These are phyloP conservation scores for Choloepus hoffmanni DNA, from an alignment of 2,113 vertebrate species.

Conservation along the genomic window DNA sequence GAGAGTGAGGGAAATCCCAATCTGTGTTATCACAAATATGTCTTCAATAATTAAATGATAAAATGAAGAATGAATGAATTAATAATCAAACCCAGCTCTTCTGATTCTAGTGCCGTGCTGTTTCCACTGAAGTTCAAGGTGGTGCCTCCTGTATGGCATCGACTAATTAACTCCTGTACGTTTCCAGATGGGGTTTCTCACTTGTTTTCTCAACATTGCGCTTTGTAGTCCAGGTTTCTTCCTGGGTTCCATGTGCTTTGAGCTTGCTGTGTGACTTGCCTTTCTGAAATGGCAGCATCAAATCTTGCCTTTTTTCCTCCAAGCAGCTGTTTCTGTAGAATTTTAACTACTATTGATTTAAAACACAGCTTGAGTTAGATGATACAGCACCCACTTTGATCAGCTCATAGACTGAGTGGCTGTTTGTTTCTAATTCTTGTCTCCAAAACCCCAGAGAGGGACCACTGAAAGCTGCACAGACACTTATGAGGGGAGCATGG, in stretches of 20 bases:
- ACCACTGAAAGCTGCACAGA: background rate
- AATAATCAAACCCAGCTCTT: background rate
- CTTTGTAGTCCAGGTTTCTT: background rate
- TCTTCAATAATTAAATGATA: background rate
- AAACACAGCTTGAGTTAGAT: background rate
- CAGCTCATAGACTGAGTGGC: background rate
- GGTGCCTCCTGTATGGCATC: background rate
- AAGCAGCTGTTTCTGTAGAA: background rate
- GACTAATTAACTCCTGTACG: background rate
- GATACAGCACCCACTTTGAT: background rate
- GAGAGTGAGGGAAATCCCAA: background rate
- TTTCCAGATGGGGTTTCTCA: background rate
- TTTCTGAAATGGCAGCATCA: background rate
- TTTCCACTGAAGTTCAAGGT: background rate
- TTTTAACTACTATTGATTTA: background rate
- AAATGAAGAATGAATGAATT: background rate
- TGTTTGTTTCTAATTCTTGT: background rate
- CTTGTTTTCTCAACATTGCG: background rate
- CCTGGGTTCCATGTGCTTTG: background rate
- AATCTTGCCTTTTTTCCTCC: background rate
- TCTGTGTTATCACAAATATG: background rate
- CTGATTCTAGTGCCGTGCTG: background rate
- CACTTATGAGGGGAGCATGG: background rate
- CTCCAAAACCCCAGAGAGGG: background rate
- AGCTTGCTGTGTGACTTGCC: background rate